phyloP scores from a whole-genome alignment of 2,113 vertebrate genomes.

The Nymphicus hollandicus region DNA sequence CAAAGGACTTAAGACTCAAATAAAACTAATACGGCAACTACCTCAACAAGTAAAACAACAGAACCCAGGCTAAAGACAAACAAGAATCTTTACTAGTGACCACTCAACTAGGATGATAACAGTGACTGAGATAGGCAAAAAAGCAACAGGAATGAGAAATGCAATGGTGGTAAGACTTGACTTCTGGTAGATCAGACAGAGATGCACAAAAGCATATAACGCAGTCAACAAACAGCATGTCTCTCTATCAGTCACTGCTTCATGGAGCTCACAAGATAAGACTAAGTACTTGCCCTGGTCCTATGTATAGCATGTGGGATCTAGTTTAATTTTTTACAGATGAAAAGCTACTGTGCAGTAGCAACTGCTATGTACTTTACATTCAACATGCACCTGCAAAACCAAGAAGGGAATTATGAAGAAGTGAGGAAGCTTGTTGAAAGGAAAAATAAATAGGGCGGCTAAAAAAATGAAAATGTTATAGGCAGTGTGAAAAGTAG shows the following conservation, averaged over 20 bases:
- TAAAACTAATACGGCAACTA: background rate
- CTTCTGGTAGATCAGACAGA: accelerated
- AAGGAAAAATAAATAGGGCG: background rate
- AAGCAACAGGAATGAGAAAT: background rate
- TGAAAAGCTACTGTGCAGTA: background rate
- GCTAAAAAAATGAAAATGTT: background rate
- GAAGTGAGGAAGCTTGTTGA: background rate
- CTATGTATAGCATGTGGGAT: background rate
- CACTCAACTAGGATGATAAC: background rate
- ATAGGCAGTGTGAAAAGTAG: background rate
- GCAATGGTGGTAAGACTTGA: background rate
- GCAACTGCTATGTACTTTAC: background rate
- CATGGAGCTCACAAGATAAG: background rate
- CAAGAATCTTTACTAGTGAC: background rate
- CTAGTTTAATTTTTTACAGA: background rate
- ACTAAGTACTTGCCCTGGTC: background rate
- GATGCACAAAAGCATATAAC: background rate
- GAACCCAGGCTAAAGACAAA: background rate
- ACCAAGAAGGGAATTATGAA: background rate
- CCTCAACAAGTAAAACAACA: background rate
- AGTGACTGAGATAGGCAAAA: background rate
- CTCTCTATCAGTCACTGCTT: background rate
- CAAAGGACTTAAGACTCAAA: background rate
- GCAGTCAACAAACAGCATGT: background rate
- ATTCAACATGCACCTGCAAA: background rate